Percentiles rank a stretch among this genome's conserved stretches.
These are phyloP conservation scores for Pseudococcus longispinus DNA, from an alignment of 2,888 invertebrate genomes.

Conservation along the genomic window DNA sequence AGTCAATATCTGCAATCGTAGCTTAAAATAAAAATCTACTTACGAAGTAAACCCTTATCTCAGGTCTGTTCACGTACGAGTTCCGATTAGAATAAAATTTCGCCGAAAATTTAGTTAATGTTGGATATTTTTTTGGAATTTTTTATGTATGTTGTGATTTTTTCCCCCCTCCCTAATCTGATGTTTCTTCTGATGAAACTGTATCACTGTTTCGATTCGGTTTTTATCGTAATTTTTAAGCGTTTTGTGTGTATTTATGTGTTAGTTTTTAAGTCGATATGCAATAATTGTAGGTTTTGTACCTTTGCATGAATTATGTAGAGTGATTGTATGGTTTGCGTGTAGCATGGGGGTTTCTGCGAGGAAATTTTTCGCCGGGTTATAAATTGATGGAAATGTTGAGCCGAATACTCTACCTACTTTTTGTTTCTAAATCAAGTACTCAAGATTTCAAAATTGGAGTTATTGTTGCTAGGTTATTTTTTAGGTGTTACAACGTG, in stretches of 20 bases:
- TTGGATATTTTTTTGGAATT: neutral
- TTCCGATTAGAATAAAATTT: neutral
- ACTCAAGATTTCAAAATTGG: neutral
- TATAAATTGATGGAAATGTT: neutral
- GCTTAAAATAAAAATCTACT: neutral
- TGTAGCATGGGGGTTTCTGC: neutral
- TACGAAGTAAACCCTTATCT: neutral
- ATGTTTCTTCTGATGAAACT: conserved; percentile 4
- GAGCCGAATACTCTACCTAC: neutral
- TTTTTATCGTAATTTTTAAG: neutral
- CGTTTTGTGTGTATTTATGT: neutral
- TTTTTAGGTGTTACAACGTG: neutral
- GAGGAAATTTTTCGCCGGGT: too few relatives aligned
- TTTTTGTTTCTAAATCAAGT: neutral
- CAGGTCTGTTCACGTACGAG: neutral
- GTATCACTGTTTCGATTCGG: conserved; percentile 15
- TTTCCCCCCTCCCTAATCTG: neutral
- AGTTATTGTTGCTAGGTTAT: neutral
- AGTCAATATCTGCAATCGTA: neutral
- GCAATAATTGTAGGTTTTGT: neutral
- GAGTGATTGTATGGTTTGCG: neutral
- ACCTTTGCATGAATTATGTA: neutral
- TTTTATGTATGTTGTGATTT: conserved; percentile 2
- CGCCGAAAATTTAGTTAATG: neutral
- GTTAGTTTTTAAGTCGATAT: neutral